Conservation (phyloP, 2,888 invertebrate genomes). For the Ecliptopera silaceata region DNA sequence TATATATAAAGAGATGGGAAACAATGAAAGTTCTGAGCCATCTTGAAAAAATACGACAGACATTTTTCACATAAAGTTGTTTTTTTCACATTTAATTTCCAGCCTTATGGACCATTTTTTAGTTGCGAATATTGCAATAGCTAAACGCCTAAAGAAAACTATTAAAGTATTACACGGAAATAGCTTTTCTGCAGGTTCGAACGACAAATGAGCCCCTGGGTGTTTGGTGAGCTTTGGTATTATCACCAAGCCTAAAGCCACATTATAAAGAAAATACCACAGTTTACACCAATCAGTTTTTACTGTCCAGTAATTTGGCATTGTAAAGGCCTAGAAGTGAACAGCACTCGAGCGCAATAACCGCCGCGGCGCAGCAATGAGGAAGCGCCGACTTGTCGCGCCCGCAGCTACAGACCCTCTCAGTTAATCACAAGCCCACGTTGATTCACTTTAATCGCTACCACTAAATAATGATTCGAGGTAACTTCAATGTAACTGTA, state of each 20-base stretch:
- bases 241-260: neutral
- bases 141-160: no score
- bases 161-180: no score
- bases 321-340: constrained; percentile 24
- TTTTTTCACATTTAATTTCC: no score
- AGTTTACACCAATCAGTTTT: neutral
- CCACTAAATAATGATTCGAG: constrained; percentile 52
- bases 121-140: no score
- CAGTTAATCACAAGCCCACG: constrained; percentile 53
- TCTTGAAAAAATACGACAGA: no score
- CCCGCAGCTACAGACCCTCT: constrained; percentile 49
- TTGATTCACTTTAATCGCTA: constrained; percentile 52
- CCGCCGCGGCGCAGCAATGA: constrained; percentile 58
- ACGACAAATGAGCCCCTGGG: no score
- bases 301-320: constrained; percentile 11
- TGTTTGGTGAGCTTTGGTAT: no score
- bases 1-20: no score
- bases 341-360: constrained; percentile 45
- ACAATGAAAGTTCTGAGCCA: no score
- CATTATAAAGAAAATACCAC: neutral
- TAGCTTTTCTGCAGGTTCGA: no score
- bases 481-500: constrained; percentile 47
- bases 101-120: no score
- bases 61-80: no score
- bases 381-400: constrained; percentile 69